Evolutionary conservation across 2,113 vertebrate species (phyloP).

Genomic region (Otus sunia): DNA sequence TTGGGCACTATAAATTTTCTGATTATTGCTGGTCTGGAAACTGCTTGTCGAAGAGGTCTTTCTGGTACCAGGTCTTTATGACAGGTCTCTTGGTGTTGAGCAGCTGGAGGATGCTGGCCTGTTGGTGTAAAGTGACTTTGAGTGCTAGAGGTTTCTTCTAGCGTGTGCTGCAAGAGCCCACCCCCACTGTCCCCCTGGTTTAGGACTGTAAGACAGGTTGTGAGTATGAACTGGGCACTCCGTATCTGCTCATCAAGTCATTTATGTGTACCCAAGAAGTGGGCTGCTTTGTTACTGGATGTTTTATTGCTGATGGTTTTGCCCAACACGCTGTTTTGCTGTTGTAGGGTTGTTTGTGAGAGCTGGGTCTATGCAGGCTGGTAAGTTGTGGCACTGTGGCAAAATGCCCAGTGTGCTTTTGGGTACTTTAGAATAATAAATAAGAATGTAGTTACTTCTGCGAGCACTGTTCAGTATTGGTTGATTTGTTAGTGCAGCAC

Average conservation of each 20-base stretch:
- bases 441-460: neutral
- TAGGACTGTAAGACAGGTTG: neutral
- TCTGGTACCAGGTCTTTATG: neutral
- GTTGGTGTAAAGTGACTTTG: neutral
- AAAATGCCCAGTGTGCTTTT: neutral
- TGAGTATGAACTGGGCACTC: neutral
- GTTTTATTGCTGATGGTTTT: neutral
- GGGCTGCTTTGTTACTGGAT: neutral
- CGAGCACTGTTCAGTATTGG: neutral
- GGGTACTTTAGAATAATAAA: constrained; percentile 1
- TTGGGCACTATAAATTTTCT: neutral
- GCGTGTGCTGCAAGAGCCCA: neutral
- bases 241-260: rapidly evolving
- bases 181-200: neutral
- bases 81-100: neutral
- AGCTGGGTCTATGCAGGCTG: neutral
- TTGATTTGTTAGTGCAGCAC: neutral
- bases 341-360: neutral
- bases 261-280: neutral
- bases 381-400: neutral
- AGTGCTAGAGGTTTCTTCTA: neutral
- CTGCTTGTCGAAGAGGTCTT: neutral
- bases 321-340: neutral
- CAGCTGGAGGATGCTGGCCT: neutral
- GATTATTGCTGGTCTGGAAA: neutral